Base-by-base conservation (phyloP, 1,140 invertebrate species). In the Maniola jurtina region DNA sequence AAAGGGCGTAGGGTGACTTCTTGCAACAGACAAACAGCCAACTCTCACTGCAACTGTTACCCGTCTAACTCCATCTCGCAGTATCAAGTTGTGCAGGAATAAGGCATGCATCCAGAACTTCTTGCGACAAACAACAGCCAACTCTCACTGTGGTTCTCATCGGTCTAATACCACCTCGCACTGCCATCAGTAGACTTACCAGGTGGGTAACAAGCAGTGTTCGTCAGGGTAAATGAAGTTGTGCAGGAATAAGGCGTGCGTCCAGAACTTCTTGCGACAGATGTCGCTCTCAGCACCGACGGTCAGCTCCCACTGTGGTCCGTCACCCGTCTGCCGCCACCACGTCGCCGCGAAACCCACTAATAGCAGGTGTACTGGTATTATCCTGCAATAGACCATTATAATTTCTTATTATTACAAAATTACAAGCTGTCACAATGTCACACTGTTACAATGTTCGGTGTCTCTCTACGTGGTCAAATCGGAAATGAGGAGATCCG, bases 51-150 rank as follows among this genome's bases (percentile, higher is more conserved):
- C n/a, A n/a, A n/a, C n/a, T n/a, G n/a, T n/a, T n/a, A n/a, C n/a
- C n/a, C n/a, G n/a, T n/a, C n/a, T n/a, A n/a, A n/a, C n/a, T n/a
- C n/a, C n/a, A n/a, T n/a, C n/a, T n/a, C n/a, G n/a, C n/a, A n/a
- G n/a, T n/a, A n/a, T n/a, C n/a, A 83, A 64, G 72, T 94, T 95
- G 72, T 94, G 93, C 0, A 95, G 67, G 66, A 93, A 95, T 4
- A 95, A 79, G 0, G 93, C 77, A 75, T 94, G 94, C 4, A 91
- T 83, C 93, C 94, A 95, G 93, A 94, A 95, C 70, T 92, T 92
- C 13, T 89, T 75, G 0, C 91, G 84, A 67, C 94, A 95, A 47
- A 83, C 78, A 13, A 85, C 77, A 7, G 78, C 40, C 6, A 61
- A 34, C 0, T 63, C 11, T 83, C 86, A 87, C 72, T 83, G 68